These are phyloP conservation scores for Maconellicoccus hirsutus DNA, from an alignment of 1,140 invertebrate genomes.

Conservation along the genomic window DNA sequence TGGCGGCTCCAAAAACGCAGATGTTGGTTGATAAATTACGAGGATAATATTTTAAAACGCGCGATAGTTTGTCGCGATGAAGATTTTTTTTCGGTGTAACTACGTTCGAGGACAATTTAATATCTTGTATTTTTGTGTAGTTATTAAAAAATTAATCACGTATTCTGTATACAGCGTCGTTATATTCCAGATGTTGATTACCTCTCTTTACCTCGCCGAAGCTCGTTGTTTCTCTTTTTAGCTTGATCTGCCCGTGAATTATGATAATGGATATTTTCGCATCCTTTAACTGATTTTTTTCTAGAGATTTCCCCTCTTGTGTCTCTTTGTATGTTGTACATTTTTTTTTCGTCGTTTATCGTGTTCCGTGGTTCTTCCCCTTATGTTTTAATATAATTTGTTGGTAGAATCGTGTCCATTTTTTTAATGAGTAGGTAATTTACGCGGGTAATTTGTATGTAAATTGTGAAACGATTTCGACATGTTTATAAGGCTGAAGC, in stretches of 20 bases:
- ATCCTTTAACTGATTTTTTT: background rate
- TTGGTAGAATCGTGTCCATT: background rate
- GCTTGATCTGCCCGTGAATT: background rate
- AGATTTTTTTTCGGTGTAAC: no score
- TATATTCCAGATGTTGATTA: background rate
- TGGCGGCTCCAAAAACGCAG: no score
- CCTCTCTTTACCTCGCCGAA: background rate
- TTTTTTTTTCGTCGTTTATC: background rate
- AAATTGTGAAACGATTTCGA: background rate
- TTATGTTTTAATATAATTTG: background rate
- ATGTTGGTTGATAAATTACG: no score
- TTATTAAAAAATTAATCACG: constrained; percentile 5
- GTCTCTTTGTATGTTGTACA: no score
- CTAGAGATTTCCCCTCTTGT: no score
- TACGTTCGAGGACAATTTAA: background rate
- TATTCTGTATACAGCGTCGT: background rate
- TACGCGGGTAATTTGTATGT: constrained; percentile 3
- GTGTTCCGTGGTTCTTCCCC: background rate
- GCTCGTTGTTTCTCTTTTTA: no score
- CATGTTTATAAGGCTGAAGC: background rate
- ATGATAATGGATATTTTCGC: constrained; percentile 4
- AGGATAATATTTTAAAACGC: no score
- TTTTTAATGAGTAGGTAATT: constrained; percentile 5
- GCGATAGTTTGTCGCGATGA: no score
- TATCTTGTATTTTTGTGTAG: background rate